Evolutionary conservation across 2,797 vertebrate genomes (phyloP).

Genomic region (Muscicapa comitata): DNA sequence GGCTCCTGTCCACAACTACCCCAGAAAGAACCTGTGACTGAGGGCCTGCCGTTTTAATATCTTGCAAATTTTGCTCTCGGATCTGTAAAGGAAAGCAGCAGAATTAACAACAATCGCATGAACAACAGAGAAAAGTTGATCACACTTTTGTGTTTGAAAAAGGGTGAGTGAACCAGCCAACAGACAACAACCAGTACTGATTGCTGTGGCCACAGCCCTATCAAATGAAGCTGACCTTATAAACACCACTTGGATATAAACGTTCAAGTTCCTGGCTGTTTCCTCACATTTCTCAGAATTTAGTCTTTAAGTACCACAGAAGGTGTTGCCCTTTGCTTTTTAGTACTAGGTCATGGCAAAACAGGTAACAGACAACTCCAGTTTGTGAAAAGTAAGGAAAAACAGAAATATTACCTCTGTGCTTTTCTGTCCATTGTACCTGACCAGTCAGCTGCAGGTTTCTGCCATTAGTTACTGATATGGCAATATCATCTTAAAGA

Average conservation of each 20-base stretch:
- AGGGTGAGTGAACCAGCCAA: neutral
- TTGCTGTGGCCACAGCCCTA: neutral
- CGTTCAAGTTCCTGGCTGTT: neutral
- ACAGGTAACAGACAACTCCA: neutral
- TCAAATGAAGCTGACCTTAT: neutral
- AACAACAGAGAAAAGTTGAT: neutral
- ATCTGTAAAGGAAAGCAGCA: constrained; percentile 78
- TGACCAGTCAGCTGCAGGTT: neutral
- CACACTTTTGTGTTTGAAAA: neutral
- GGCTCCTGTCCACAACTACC: constrained; percentile 85
- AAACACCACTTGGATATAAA: neutral
- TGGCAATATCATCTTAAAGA: neutral
- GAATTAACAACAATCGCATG: neutral
- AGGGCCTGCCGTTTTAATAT: constrained; percentile 95
- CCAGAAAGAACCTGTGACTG: constrained; percentile 94
- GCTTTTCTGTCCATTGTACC: neutral
- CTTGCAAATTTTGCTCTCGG: constrained; percentile 96
- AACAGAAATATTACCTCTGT: neutral
- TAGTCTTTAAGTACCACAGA: neutral
- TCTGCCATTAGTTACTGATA: neutral
- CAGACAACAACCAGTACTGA: neutral
- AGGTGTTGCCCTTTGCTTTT: neutral
- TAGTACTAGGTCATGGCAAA: neutral
- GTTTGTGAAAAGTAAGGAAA: neutral
- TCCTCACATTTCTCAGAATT: neutral